Evolutionary conservation across 2,888 invertebrate genomes (phyloP), one percentile per base, ranked within the genome.

Genomic region (Drosophila affinis): DNA sequence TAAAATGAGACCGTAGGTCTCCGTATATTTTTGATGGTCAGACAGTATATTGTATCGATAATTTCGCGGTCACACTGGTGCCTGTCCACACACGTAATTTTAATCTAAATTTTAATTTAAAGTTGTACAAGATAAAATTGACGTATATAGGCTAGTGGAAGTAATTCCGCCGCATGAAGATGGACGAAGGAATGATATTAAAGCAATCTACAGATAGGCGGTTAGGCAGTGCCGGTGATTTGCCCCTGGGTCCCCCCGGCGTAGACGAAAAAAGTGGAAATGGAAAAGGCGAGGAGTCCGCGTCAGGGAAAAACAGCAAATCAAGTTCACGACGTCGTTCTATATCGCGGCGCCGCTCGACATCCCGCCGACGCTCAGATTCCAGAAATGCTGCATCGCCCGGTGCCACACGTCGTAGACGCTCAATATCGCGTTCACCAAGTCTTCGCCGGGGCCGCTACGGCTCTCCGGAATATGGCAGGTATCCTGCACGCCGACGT

Each of bases 231-330:
- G 78, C 81, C 9, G 85, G 79, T 12, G 78, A 89, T 21, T 65
- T 91, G 61, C 89, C 87, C 7, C 82, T 87, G 7, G 91, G 91
- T 5, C 91, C 92, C 17, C 91, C 92, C 59, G 92, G 91, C 39
- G 90, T 89, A 7, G 92, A 91, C 21, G 76, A 72, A 57, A 83
- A 75, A 55, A 91, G 90, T 76, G 76, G 70, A 39, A 82, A 68
- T 60, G 86, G 80, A 68, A 86, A 83, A 64, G 70, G 52, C 57
- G 84, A 82, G 49, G 76, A 70, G 6, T 14, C 61, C 18, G n/a
- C 34, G 27, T 52, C 78, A n/a, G 75, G 69, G 29, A 85, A 77
- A 48, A 53, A 53, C 54, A 72, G 75, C 52, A 79, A 78, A 59
- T 78, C 77, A 3, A 72, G 55, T 18, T 83, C 87, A 18, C 72